Percentiles rank a stretch among this genome's conserved stretches.
Conservation (phyloP, 2,113 vertebrate species). For the Trinectes maculatus region DNA sequence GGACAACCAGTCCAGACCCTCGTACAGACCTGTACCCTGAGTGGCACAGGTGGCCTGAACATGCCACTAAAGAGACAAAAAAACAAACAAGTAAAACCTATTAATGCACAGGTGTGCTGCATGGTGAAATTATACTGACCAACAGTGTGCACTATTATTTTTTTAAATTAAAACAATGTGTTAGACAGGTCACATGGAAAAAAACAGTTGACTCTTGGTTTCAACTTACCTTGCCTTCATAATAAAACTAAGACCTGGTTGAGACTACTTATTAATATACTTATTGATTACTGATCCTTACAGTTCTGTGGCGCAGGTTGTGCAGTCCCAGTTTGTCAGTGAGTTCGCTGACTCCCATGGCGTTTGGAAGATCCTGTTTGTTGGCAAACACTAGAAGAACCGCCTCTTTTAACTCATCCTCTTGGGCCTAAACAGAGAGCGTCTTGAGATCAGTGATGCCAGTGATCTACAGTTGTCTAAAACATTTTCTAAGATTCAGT, state of each 20-base stretch:
- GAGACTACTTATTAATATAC: no score
- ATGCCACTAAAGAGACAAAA: conserved; percentile 82
- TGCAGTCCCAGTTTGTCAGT: conserved; percentile 89
- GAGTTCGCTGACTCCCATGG: conserved; percentile 88
- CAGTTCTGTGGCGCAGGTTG: conserved; percentile 84
- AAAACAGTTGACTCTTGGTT: no score
- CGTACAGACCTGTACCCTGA: conserved; percentile 89
- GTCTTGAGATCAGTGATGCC: conserved; percentile 24
- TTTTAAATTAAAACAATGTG: no score
- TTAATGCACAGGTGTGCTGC: no score
- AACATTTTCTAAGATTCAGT: no score
- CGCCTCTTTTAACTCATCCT: conserved; percentile 88
- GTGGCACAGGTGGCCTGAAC: conserved; percentile 90
- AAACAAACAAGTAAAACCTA: no score
- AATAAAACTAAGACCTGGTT: no score
- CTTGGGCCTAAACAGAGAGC: conserved; percentile 79
- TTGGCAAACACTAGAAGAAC: conserved; percentile 91
- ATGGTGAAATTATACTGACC: no score
- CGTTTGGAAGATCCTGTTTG: conserved; percentile 93
- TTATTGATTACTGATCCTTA: conserved; percentile 63
- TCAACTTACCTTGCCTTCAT: no score
- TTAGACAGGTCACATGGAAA: no score
- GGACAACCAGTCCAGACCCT: conserved; percentile 92
- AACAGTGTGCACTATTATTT: no score
- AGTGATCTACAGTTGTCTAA: no score